These are phyloP conservation scores for Rhea pennata DNA, from an alignment of 2,113 vertebrate genomes.

Conservation along the genomic window DNA sequence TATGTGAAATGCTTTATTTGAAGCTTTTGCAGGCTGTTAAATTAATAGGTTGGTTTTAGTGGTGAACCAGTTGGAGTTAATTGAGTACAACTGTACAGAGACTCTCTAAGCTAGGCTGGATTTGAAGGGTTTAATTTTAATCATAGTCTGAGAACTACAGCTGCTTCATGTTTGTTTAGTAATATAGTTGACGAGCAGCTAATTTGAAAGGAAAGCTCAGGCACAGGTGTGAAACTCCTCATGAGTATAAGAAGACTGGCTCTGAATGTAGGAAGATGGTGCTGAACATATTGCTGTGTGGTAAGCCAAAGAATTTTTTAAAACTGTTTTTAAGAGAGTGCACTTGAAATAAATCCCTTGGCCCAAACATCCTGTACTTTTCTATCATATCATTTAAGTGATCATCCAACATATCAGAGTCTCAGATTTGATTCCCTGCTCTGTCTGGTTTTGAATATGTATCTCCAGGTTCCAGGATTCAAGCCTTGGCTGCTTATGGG, in stretches of 20 bases:
- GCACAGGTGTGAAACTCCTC: slow-evolving; percentile 63
- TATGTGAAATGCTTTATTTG: slow-evolving; percentile 35
- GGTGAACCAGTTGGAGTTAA: slow-evolving; percentile 62
- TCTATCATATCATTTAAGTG: background rate
- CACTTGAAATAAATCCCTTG: background rate
- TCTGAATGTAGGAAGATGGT: background rate
- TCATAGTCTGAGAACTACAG: slow-evolving; percentile 49
- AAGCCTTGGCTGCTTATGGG: background rate
- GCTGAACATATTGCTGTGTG: background rate
- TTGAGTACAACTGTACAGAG: slow-evolving; percentile 53
- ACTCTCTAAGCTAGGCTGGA: slow-evolving; percentile 58
- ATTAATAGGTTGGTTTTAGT: slow-evolving; percentile 67
- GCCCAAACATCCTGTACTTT: background rate
- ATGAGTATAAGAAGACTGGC: slow-evolving; percentile 14
- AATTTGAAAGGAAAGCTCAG: slow-evolving; percentile 60
- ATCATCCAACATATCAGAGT: background rate
- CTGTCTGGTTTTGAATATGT: background rate
- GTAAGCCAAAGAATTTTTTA: background rate
- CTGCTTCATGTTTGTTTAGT: slow-evolving; percentile 76
- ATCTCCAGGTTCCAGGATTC: background rate
- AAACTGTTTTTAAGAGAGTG: background rate
- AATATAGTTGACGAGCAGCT: slow-evolving; percentile 68
- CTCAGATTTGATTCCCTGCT: background rate
- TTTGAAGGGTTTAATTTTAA: slow-evolving; percentile 72
- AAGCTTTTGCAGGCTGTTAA: slow-evolving; percentile 53